Base-by-base conservation (phyloP, 1,140 invertebrate genomes). In the Odontomachus brunneus region DNA sequence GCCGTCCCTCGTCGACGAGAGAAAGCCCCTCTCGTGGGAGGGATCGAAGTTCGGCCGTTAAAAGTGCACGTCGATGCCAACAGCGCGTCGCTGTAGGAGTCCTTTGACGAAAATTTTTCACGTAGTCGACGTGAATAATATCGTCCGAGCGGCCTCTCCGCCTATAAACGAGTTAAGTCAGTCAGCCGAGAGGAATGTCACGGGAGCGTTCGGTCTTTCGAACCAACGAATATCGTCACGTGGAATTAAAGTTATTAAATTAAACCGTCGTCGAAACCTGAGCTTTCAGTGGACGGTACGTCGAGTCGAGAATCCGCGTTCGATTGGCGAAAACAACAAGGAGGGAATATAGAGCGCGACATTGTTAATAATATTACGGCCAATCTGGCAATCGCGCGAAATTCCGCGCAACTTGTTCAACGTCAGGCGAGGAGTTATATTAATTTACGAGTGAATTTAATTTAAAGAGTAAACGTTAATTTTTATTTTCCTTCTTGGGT, bases 1-100 rank as follows among this genome's bases (percentile, higher is more conserved):
- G 33, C n/a, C 17, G 51, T 81, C 38, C 9, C 24, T 67, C 69
- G 69, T 66, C 69, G 83, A 65, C 67, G 67, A 67, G 75, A 60
- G 49, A 82, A 66, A 84, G 73, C 82, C 57, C 44, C 48, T 60
- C n/a, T 19, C 17, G 33, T 67, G 49, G 44, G 80, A 57, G 38
- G 29, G 24, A 86, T 86, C 69, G 84, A 85, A 82, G 38, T 86
- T 86, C 29, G 33, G 24, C 38, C 49, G 84, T 57, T 62, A 60
- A 57, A 67, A 59, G 51, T 49, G 19, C n/a, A 12, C n/a, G n/a
- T 78, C 26, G 60, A 53, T 57, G 53, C 51, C 2, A 49, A 22
- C 49, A 29, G 22, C 44, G 22, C 11, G 17, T 44, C 53, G 15
- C 22, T 29, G 38, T 44, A 48, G 17, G 22, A 33, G 19, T 57